phyloP scores from a whole-genome alignment of 2,888 invertebrate species.

The Sarcophaga caerulescens region DNA sequence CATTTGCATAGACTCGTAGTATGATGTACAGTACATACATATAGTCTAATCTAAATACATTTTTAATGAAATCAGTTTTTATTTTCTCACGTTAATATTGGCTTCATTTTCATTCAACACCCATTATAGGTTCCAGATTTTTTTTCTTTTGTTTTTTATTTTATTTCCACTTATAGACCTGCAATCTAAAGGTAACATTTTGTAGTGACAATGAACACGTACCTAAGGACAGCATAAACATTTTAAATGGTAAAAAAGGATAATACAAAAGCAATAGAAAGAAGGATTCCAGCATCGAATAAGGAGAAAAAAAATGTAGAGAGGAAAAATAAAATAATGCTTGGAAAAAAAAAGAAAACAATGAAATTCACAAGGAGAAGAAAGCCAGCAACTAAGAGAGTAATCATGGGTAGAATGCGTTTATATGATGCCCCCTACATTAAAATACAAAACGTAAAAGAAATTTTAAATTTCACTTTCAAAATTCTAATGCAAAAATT shows the following conservation, averaged over 20 bases:
- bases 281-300: constrained; percentile 22
- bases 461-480: no score
- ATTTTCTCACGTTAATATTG: constrained; percentile 47
- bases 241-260: constrained; percentile 36
- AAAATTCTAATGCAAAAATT: no score
- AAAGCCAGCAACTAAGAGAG: not conserved
- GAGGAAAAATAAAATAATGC: not conserved
- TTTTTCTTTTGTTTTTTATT: not conserved
- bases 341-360: not conserved
- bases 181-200: constrained; percentile 49
- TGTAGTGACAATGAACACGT: constrained; percentile 65
- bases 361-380: not conserved
- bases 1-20: not conserved
- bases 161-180: constrained; percentile 35
- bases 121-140: constrained; percentile 25
- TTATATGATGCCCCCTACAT: no score
- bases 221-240: constrained; percentile 55
- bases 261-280: constrained; percentile 39
- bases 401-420: not conserved
- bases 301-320: not conserved
- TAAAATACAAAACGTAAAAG: no score
- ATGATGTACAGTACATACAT: not conserved
- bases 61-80: constrained; percentile 58
- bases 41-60: constrained; percentile 19
- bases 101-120: constrained; percentile 46